Evolutionary conservation across 2,888 invertebrate genomes (phyloP).

Genomic region (Hydriomena furcata): DNA sequence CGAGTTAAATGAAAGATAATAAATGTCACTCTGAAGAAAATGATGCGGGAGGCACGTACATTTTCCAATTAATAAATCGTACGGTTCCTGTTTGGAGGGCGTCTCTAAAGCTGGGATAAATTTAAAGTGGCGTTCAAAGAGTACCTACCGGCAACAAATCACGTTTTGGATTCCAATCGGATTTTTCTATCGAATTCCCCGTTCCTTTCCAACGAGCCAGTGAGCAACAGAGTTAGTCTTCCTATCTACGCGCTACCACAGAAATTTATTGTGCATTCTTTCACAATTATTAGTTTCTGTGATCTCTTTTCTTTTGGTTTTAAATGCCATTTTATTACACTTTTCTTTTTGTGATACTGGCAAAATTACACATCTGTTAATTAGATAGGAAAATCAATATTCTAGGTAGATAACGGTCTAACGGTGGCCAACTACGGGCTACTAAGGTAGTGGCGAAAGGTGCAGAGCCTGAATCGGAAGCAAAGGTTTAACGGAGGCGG

Average conservation of each 20-base stretch:
- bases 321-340: slow-evolving; percentile 2
- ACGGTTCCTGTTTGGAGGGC: slow-evolving; percentile 23
- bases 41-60: slow-evolving; percentile 24
- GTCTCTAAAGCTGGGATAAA: slow-evolving; percentile 26
- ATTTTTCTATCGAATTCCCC: slow-evolving; percentile 59
- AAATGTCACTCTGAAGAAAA: slow-evolving; percentile 38
- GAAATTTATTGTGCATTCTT: slow-evolving; percentile 25
- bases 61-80: slow-evolving; percentile 40
- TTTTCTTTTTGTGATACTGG: too few species aligned
- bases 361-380: too few species aligned
- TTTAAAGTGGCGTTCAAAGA: slow-evolving; percentile 28
- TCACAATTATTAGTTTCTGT: slow-evolving; percentile 14
- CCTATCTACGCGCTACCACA: slow-evolving; percentile 22
- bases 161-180: slow-evolving; percentile 57
- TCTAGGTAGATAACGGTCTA: too few species aligned
- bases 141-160: slow-evolving; percentile 45
- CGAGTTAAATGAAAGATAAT: slow-evolving; percentile 41
- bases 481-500: too few species aligned
- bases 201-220: slow-evolving; percentile 36
- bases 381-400: too few species aligned
- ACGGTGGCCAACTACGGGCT: too few species aligned
- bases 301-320: slow-evolving; percentile 11
- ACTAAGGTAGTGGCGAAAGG: too few species aligned
- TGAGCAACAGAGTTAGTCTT: slow-evolving; percentile 34
- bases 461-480: too few species aligned